Conservation (phyloP, 2,113 vertebrate species). For the Muntiacus muntjak region DNA sequence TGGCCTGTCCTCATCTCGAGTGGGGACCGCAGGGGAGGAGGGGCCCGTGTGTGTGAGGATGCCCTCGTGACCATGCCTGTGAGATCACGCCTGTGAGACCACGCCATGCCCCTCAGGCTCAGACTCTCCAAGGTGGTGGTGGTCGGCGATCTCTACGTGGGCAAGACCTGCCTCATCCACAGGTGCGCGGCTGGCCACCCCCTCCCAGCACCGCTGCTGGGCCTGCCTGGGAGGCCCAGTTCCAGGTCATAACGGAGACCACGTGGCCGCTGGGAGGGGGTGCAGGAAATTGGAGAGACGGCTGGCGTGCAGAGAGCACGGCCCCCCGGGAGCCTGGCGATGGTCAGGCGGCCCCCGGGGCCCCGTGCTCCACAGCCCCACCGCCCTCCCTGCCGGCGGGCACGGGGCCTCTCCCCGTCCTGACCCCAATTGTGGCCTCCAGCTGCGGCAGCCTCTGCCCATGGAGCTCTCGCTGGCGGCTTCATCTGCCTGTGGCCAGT, state of each 20-base stretch:
- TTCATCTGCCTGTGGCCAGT: background rate
- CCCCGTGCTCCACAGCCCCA: background rate
- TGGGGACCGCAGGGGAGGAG: background rate
- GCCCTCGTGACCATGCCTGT: background rate
- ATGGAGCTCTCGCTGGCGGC: accelerated
- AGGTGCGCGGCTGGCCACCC: slow-evolving; percentile 76
- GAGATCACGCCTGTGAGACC: background rate
- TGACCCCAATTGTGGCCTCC: background rate
- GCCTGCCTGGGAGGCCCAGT: background rate
- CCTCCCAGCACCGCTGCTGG: background rate
- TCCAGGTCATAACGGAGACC: background rate
- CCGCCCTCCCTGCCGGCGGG: background rate
- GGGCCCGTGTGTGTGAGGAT: background rate
- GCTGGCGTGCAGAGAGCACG: background rate
- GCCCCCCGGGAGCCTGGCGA: background rate
- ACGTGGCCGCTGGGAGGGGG: background rate
- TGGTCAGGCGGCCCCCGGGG: background rate
- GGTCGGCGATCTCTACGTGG: slow-evolving; percentile 91
- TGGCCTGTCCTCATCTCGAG: background rate
- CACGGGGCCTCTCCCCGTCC: background rate
- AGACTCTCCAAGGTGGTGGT: slow-evolving; percentile 93
- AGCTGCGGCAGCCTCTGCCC: background rate
- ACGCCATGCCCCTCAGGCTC: slow-evolving; percentile 75
- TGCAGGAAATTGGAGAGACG: background rate
- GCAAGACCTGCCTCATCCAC: slow-evolving; percentile 94